phyloP scores from a whole-genome alignment of 1,140 invertebrate genomes.

The Melanaphis sacchari region DNA sequence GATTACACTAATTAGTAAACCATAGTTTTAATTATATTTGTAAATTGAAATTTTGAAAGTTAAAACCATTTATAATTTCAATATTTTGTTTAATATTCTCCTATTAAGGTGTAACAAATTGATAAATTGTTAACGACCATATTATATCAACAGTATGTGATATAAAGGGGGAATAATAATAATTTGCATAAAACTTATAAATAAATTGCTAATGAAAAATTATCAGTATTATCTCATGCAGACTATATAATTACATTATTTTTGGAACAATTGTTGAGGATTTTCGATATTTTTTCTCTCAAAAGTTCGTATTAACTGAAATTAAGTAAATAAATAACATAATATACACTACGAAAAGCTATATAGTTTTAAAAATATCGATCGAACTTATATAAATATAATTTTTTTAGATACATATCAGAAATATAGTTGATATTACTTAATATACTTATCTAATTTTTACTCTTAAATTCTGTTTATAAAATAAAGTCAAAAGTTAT shows the following conservation, averaged over 20 bases:
- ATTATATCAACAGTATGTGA: background rate
- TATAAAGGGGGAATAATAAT: background rate
- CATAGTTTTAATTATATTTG: conserved; percentile 1
- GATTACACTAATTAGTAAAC: conserved; percentile 2
- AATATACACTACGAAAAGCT: background rate
- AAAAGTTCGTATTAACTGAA: background rate
- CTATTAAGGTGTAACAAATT: background rate
- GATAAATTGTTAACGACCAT: background rate
- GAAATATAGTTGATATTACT: background rate
- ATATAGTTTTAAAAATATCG: background rate
- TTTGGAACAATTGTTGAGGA: background rate
- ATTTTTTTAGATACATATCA: background rate
- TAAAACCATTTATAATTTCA: background rate
- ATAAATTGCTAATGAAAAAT: background rate
- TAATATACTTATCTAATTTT: background rate
- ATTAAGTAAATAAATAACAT: background rate
- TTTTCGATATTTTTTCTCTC: background rate
- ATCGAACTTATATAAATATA: background rate
- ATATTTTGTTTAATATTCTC: background rate
- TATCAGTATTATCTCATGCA: background rate
- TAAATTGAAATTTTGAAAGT: conserved; percentile 11
- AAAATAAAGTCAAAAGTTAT: background rate
- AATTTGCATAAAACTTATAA: background rate
- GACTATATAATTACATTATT: background rate
- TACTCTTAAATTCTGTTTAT: background rate